phyloP scores from a whole-genome alignment of 2,888 invertebrate species.

The Terebella lapidaria region DNA sequence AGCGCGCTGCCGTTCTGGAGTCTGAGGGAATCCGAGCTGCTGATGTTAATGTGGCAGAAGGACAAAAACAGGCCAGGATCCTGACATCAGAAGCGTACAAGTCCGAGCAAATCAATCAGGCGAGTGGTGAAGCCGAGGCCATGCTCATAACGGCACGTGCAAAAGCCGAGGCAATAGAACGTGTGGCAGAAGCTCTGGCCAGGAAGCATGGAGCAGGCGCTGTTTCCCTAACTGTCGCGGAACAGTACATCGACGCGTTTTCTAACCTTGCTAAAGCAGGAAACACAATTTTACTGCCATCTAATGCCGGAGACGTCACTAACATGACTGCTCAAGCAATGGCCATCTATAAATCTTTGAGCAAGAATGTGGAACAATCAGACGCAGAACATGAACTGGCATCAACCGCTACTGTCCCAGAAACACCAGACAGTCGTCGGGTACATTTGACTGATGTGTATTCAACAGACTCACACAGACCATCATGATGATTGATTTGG shows the following conservation, averaged over 20 bases:
- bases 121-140: slow-evolving; percentile 77
- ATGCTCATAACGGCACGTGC: slow-evolving; percentile 83
- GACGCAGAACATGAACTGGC: not conserved
- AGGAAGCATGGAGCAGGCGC: slow-evolving; percentile 74
- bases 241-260: slow-evolving; percentile 93
- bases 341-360: too few relatives aligned
- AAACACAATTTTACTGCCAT: slow-evolving; percentile 90
- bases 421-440: too few relatives aligned
- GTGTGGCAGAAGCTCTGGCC: slow-evolving; percentile 61
- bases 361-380: not conserved
- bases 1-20: slow-evolving; percentile 92
- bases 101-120: slow-evolving; percentile 90
- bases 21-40: slow-evolving; percentile 72
- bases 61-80: slow-evolving; percentile 84
- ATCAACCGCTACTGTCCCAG: too few relatives aligned
- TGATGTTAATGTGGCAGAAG: slow-evolving; percentile 96
- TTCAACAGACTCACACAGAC: too few relatives aligned
- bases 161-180: slow-evolving; percentile 73
- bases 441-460: too few relatives aligned
- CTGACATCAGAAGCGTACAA: slow-evolving; percentile 92
- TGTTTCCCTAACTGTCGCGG: slow-evolving; percentile 85
- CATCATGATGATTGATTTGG: too few relatives aligned
- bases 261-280: slow-evolving; percentile 84
- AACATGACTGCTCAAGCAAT: slow-evolving; percentile 72
- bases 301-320: slow-evolving; percentile 74